Evolutionary conservation across 2,797 vertebrate species (phyloP).

Genomic region (Thalassophryne amazonica): DNA sequence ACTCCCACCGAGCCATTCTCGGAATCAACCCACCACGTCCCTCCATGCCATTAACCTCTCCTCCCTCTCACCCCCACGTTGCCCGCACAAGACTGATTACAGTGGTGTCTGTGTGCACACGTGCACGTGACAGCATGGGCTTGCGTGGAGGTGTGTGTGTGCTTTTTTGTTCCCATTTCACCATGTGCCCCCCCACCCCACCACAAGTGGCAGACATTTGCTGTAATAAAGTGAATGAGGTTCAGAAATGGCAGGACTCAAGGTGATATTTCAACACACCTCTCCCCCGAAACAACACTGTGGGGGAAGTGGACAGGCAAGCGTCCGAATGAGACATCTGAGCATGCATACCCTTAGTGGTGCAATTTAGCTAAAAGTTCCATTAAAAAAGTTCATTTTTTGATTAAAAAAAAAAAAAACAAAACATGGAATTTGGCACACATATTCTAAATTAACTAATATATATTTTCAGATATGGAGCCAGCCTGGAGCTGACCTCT

Average conservation of each 20-base stretch:
- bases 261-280: conserved; percentile 68
- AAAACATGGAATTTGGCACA: too few relatives aligned
- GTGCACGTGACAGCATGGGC: conserved; percentile 4
- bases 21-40: conserved; percentile 19
- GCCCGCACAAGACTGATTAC: conserved; percentile 47
- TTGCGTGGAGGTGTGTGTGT: background rate
- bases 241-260: conserved; percentile 67
- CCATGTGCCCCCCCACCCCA: conserved; percentile 31
- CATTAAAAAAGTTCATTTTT: too few relatives aligned
- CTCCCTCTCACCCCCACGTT: conserved; percentile 23
- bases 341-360: too few relatives aligned
- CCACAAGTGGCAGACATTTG: conserved; percentile 54
- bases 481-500: too few relatives aligned
- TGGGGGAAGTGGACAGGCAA: conserved; percentile 34
- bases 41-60: conserved; percentile 55
- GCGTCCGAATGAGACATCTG: conserved; percentile 34
- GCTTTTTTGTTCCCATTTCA: conserved; percentile 16
- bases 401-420: too few relatives aligned
- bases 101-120: background rate
- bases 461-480: too few relatives aligned
- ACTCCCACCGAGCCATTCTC: conserved; percentile 9
- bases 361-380: too few relatives aligned
- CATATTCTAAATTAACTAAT: too few relatives aligned
- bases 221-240: conserved; percentile 73
- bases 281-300: conserved; percentile 54